A percentile compares a stretch with the other conserved stretches of the same genome.
phyloP scores from a whole-genome alignment of 2,797 vertebrate genomes.

The Acipenser ruthenus region DNA sequence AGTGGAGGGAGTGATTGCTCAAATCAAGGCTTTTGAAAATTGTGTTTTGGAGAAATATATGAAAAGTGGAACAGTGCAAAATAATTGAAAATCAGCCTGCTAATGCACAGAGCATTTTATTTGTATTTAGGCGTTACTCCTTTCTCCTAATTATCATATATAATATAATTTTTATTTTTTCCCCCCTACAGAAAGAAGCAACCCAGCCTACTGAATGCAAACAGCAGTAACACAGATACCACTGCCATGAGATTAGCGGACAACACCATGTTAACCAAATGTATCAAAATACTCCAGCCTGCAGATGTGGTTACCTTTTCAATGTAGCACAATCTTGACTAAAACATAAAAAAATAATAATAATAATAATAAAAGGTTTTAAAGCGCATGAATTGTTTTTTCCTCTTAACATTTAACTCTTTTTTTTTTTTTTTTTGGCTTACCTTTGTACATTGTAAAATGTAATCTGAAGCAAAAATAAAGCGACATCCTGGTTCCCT shows the following conservation, averaged over 20 bases:
- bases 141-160: no score
- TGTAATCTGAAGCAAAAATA: neutral
- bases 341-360: slow-evolving; percentile 41
- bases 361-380: slow-evolving; percentile 51
- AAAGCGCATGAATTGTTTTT: slow-evolving; percentile 72
- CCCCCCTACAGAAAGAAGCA: slow-evolving; percentile 69
- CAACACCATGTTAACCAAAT: slow-evolving; percentile 39
- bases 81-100: no score
- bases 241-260: slow-evolving; percentile 51
- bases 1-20: no score
- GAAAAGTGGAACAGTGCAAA: no score
- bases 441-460: neutral
- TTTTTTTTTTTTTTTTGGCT: no score
- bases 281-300: slow-evolving; percentile 37
- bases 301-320: slow-evolving; percentile 42
- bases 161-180: slow-evolving; percentile 15
- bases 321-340: slow-evolving; percentile 59
- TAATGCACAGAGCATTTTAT: no score
- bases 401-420: slow-evolving; percentile 18
- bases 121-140: no score
- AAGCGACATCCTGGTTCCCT: neutral
- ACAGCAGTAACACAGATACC: slow-evolving; percentile 78
- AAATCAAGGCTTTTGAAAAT: no score
- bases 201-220: slow-evolving; percentile 94
- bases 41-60: no score